Percentiles rank a stretch among this genome's conserved stretches.
Conservation (phyloP, 2,888 invertebrate genomes). For the Luperina testacea region DNA sequence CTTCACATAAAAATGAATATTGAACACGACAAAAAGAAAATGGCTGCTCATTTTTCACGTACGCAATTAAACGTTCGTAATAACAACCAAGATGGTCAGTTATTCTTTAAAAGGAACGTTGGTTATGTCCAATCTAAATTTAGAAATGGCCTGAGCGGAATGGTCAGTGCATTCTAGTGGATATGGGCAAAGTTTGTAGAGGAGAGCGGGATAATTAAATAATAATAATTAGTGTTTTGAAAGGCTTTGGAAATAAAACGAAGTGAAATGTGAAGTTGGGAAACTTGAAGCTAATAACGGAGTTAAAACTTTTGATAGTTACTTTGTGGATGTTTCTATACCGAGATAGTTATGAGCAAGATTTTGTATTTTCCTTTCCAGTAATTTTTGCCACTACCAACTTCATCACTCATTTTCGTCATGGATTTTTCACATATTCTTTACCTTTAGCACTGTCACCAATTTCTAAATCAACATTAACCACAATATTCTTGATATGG, state of each 20-base stretch:
- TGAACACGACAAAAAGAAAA: conserved; percentile 55
- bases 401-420: neutral
- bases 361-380: neutral
- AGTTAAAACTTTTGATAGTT: conserved; percentile 21
- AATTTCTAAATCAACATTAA: neutral
- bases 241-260: conserved; percentile 20
- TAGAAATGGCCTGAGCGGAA: conserved; percentile 78
- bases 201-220: conserved; percentile 42
- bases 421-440: neutral
- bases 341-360: neutral
- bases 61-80: conserved; percentile 69
- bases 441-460: neutral
- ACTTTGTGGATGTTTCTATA: conserved; percentile 10
- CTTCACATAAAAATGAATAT: conserved; percentile 48
- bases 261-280: conserved; percentile 24
- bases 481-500: neutral
- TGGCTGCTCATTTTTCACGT: conserved; percentile 60
- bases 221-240: conserved; percentile 28
- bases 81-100: conserved; percentile 73
- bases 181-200: conserved; percentile 53
- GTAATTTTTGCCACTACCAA: too few relatives aligned
- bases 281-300: conserved; percentile 27
- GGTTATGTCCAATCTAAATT: conserved; percentile 82
- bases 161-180: conserved; percentile 72
- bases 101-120: conserved; percentile 81